Conservation (phyloP, 2,113 vertebrate genomes). For the Tringa solitaria region DNA sequence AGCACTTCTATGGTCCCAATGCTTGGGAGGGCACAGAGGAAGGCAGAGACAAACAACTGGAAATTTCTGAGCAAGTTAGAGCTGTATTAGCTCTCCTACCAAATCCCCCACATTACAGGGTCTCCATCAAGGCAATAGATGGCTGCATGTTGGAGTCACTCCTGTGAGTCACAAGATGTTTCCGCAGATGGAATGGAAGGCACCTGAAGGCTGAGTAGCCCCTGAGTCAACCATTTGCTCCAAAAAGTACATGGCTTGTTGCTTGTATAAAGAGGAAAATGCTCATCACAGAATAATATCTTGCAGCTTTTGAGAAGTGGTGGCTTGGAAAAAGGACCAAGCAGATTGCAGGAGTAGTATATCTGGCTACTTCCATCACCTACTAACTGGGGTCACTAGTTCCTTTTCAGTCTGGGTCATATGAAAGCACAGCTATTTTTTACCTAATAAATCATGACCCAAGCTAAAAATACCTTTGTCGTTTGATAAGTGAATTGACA, state of each 20-base stretch:
- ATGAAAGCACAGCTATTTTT: not conserved
- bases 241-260: not conserved
- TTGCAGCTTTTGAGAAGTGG: not conserved
- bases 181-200: not conserved
- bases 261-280: not conserved
- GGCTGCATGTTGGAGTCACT: not conserved
- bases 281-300: not conserved
- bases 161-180: not conserved
- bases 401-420: not conserved
- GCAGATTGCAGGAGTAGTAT: not conserved
- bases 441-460: not conserved
- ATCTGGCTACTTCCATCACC: not conserved
- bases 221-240: not conserved
- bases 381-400: not conserved
- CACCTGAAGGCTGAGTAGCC: not conserved
- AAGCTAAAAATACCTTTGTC: not conserved
- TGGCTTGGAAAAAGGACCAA: not conserved
- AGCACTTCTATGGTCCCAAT: not conserved
- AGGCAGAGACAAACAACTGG: not conserved
- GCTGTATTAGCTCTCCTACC: not conserved
- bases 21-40: not conserved
- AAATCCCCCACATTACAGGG: not conserved
- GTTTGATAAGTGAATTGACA: not conserved
- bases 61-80: not conserved
- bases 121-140: not conserved